These are phyloP conservation scores for Entomobrya multifasciata DNA, from an alignment of 2,888 invertebrate species.

Conservation along the genomic window DNA sequence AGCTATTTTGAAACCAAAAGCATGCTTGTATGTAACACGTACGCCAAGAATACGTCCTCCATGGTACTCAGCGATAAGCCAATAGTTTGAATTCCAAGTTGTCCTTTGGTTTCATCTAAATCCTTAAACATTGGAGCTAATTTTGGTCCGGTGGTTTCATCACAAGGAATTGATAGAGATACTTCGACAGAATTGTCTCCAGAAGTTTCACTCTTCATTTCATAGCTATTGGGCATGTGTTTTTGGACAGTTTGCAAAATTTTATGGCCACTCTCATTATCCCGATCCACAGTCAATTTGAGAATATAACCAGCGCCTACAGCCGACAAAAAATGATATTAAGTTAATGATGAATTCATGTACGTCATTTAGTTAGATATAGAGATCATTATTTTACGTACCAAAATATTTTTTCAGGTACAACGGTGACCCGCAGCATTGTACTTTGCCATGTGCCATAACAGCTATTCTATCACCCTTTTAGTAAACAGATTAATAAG, in stretches of 20 bases:
- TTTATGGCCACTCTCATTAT: background rate
- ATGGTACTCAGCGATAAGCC: conserved; percentile 93
- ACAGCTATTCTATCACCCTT: conserved; percentile 92
- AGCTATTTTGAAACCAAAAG: background rate
- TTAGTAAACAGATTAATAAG: background rate
- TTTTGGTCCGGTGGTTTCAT: conserved; percentile 82
- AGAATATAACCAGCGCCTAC: conserved; percentile 89
- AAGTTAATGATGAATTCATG: conserved; percentile 80
- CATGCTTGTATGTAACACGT: conserved; percentile 60
- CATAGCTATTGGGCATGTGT: conserved; percentile 81
- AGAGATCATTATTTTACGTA: too few species aligned
- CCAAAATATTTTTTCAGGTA: conserved; percentile 87
- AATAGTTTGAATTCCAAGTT: conserved; percentile 88
- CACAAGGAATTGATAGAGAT: conserved; percentile 80
- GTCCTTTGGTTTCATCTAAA: conserved; percentile 85
- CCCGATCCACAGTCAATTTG: conserved; percentile 82
- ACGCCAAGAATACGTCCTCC: conserved; percentile 95
- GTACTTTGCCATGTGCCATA: conserved; percentile 87
- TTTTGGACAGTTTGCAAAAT: conserved; percentile 81
- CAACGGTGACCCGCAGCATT: conserved; percentile 91
- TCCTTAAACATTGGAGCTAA: conserved; percentile 85
- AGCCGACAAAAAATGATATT: background rate
- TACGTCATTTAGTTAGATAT: too few species aligned
- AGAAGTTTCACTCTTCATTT: conserved; percentile 44
- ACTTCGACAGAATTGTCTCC: conserved; percentile 73